Percentiles rank a stretch among this genome's conserved stretches.
phyloP scores from a whole-genome alignment of 2,113 vertebrate genomes.

The Scopus umbretta region DNA sequence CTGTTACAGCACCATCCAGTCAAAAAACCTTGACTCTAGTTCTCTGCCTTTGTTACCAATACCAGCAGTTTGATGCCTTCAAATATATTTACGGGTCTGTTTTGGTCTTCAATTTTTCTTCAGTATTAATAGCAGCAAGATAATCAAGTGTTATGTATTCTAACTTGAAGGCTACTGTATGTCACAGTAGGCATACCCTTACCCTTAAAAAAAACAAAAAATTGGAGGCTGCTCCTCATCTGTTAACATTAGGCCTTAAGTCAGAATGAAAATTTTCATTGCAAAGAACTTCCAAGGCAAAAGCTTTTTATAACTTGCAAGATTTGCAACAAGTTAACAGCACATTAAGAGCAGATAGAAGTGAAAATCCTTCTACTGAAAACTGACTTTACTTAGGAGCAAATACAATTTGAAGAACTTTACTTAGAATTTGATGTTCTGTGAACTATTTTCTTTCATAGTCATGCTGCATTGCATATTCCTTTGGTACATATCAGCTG shows the following conservation, averaged over 20 bases:
- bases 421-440: neutral
- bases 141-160: neutral
- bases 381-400: neutral
- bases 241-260: neutral
- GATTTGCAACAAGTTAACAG: neutral
- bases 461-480: neutral
- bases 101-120: neutral
- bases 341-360: neutral
- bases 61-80: neutral
- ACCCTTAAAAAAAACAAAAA: neutral
- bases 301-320: neutral
- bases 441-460: neutral
- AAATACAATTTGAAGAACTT: neutral
- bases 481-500: neutral
- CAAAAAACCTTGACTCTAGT: neutral
- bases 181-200: neutral
- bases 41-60: neutral
- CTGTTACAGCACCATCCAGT: neutral
- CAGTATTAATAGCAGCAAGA: neutral
- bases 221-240: neutral
- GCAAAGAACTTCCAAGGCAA: neutral
- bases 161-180: neutral
- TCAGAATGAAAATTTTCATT: neutral
- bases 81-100: neutral
- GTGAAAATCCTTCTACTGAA: neutral